phyloP scores from a whole-genome alignment of 2,888 invertebrate genomes.

The Stenodema calcarata region DNA sequence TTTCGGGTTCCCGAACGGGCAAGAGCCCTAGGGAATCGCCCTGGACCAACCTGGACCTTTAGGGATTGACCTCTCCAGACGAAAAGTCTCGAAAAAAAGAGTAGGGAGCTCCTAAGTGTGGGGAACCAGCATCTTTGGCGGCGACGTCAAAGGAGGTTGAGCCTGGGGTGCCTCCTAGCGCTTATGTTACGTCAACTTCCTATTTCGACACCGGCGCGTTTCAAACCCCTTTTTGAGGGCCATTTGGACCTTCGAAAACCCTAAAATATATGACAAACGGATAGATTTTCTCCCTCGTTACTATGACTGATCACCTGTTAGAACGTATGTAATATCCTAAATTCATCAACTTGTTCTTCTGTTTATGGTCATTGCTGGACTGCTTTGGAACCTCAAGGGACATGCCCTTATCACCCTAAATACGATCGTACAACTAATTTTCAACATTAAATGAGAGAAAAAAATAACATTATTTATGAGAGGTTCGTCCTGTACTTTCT shows the following conservation, averaged over 20 bases:
- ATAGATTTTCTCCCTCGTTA: background rate
- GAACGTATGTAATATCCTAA: background rate
- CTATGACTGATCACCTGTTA: background rate
- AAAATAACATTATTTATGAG: no score
- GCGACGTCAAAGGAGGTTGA: no score
- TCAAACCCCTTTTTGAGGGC: background rate
- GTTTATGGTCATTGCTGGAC: no score
- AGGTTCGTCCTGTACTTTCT: no score
- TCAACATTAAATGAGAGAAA: no score
- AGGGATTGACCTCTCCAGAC: background rate
- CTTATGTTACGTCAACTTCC: background rate
- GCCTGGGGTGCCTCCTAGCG: background rate
- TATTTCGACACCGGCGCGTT: background rate
- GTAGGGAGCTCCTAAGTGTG: no score
- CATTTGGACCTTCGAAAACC: background rate
- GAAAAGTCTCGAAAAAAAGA: background rate
- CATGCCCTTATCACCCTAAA: no score
- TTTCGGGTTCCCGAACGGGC: constrained; percentile 8
- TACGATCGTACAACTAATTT: no score
- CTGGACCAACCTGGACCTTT: background rate
- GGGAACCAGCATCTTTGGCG: no score
- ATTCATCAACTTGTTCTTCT: no score
- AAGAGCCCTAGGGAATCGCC: background rate
- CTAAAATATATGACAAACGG: background rate
- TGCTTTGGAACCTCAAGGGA: no score